Conservation (phyloP, 2,888 invertebrate genomes). For the Agrenia bidenticulata region DNA sequence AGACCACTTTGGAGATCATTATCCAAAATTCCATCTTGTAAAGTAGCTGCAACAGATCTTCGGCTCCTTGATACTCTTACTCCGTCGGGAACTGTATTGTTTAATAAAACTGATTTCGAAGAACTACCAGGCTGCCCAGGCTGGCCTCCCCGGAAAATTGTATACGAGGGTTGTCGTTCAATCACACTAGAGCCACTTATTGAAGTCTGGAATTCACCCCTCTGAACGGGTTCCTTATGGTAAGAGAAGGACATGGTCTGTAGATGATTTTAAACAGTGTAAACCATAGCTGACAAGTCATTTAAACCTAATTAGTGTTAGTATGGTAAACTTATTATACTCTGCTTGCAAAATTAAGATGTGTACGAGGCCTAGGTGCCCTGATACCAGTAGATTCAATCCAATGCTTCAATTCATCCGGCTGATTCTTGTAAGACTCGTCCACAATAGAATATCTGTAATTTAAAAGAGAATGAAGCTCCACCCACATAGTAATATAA, state of each 20-base stretch:
- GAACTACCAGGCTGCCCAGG: too few species aligned
- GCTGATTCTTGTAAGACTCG: conserved; percentile 40
- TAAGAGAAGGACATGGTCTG: conserved; percentile 1
- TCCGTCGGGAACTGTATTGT: too few species aligned
- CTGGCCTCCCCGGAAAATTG: not conserved
- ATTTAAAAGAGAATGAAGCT: too few species aligned
- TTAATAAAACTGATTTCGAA: too few species aligned
- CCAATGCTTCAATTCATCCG: conserved; percentile 46
- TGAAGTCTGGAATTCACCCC: not conserved
- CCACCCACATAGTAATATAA: too few species aligned
- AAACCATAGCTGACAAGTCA: too few species aligned
- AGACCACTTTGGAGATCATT: too few species aligned
- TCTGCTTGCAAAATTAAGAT: not conserved
- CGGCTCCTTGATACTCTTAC: too few species aligned
- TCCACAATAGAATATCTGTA: conserved; percentile 39
- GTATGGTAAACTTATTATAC: not conserved
- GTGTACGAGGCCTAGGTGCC: conserved; percentile 31
- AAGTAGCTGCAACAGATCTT: too few species aligned
- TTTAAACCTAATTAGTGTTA: not conserved
- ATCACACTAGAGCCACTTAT: not conserved
- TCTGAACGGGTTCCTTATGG: not conserved
- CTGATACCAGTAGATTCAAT: conserved; percentile 35
- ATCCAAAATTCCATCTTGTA: too few species aligned
- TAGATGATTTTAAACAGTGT: conserved; percentile 7
- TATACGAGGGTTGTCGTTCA: conserved; percentile 6